phyloP scores from a whole-genome alignment of 2,113 vertebrate species.

The Tenebrosternarchus preto region DNA sequence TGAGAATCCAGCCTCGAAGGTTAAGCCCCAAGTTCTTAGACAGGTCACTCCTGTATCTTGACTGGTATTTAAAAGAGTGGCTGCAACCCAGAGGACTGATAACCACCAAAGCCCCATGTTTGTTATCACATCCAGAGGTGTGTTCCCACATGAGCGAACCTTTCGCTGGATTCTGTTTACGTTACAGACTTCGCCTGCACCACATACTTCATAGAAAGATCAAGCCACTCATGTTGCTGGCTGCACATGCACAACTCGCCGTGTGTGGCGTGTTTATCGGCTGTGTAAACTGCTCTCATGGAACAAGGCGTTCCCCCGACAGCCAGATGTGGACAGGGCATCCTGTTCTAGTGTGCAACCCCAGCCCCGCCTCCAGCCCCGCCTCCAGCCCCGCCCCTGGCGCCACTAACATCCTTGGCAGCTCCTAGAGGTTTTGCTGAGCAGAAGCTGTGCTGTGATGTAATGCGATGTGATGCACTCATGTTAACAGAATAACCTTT shows the following conservation, averaged over 20 bases:
- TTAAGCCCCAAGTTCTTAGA: too few species aligned
- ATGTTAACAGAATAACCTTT: constrained; percentile 7
- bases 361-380: not conserved
- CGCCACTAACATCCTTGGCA: too few species aligned
- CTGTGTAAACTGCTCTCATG: constrained; percentile 52
- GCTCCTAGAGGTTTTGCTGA: too few species aligned
- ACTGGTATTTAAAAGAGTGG: too few species aligned
- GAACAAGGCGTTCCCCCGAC: constrained; percentile 46
- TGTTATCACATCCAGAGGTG: constrained; percentile 21
- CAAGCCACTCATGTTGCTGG: not conserved
- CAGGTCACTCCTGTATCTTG: too few species aligned
- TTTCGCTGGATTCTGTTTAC: constrained; percentile 13
- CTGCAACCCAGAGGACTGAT: too few species aligned
- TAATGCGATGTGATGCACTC: constrained; percentile 13
- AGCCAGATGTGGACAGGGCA: constrained; percentile 51
- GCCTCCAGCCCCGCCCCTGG: constrained; percentile 13
- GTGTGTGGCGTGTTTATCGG: constrained; percentile 51
- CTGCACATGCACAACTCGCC: not conserved
- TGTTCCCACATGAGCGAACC: not conserved
- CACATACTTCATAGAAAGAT: constrained; percentile 6
- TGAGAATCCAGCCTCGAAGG: too few species aligned
- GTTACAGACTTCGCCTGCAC: not conserved
- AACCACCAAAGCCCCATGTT: constrained; percentile 1
- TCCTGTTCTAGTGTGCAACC: not conserved
- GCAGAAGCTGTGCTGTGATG: constrained; percentile 4